Evolutionary conservation across 1,140 invertebrate species (phyloP).

Genomic region (Globodera ellingtonae): DNA sequence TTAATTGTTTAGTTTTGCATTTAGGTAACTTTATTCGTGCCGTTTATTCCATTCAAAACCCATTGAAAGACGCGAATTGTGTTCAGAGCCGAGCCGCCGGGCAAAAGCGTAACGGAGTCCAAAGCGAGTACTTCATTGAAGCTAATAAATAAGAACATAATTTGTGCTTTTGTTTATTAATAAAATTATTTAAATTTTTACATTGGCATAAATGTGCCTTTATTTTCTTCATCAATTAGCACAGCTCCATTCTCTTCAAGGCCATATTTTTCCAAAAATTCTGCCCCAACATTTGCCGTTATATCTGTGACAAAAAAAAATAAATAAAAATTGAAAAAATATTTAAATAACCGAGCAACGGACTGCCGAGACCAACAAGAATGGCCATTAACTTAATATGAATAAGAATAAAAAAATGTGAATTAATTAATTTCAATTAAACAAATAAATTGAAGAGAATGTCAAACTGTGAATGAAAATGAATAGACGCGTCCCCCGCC

Average conservation of each 20-base stretch:
- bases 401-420: too few species aligned
- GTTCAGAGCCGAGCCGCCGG: conserved; percentile 94
- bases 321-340: not conserved
- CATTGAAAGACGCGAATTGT: conserved; percentile 82
- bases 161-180: too few species aligned
- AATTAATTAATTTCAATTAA: too few species aligned
- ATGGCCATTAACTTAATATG: not conserved
- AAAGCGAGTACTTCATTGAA: not conserved
- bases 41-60: conserved; percentile 19
- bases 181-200: not conserved
- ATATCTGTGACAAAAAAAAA: not conserved
- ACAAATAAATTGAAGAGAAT: too few species aligned
- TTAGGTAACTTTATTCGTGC: not conserved
- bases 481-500: too few species aligned
- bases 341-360: not conserved
- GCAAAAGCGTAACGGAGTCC: conserved; percentile 67
- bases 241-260: conserved; percentile 3
- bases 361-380: conserved; percentile 3
- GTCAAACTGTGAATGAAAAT: too few species aligned
- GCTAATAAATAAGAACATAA: not conserved
- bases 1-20: not conserved
- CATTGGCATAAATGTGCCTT: not conserved
- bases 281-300: not conserved
- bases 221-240: not conserved
- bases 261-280: conserved; percentile 3